Evolutionary conservation across 2,113 vertebrate genomes (phyloP).

Genomic region (Phocoena sinus): DNA sequence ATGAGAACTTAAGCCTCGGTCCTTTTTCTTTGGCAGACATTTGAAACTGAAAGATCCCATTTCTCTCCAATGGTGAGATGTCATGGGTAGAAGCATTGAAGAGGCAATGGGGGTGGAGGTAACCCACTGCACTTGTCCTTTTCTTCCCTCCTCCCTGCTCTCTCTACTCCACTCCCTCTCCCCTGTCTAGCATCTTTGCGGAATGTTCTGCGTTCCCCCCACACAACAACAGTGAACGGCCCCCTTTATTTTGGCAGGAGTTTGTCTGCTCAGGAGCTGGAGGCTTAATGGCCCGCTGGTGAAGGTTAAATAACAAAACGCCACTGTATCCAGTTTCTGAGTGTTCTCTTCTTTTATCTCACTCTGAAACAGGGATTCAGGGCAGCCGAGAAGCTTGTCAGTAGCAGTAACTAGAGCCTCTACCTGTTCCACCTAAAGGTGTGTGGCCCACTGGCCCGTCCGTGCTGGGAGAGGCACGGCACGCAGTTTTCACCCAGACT

Average conservation of each 20-base stretch:
- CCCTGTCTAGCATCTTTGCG: background rate
- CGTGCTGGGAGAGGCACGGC: background rate
- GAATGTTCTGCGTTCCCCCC: background rate
- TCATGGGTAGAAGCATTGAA: background rate
- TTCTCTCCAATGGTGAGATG: conserved; percentile 57
- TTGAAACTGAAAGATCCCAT: conserved; percentile 67
- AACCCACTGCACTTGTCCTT: background rate
- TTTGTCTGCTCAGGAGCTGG: background rate
- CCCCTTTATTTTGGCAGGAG: background rate
- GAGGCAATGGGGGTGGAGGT: background rate
- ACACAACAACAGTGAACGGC: background rate
- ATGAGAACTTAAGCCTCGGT: conserved; percentile 43
- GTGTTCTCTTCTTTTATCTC: conserved; percentile 36
- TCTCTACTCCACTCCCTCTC: background rate
- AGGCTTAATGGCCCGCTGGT: background rate
- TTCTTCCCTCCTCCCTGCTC: background rate
- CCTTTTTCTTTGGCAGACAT: conserved; percentile 65
- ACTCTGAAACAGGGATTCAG: conserved; percentile 2
- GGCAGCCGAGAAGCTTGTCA: background rate
- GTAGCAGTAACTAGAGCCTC: background rate
- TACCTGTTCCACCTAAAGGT: background rate
- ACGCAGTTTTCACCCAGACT: background rate
- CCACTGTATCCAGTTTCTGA: background rate
- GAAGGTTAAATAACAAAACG: conserved; percentile 32
- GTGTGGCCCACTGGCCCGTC: background rate